Base-by-base conservation (phyloP, 2,888 invertebrate genomes). In the Callyntrura sp. region DNA sequence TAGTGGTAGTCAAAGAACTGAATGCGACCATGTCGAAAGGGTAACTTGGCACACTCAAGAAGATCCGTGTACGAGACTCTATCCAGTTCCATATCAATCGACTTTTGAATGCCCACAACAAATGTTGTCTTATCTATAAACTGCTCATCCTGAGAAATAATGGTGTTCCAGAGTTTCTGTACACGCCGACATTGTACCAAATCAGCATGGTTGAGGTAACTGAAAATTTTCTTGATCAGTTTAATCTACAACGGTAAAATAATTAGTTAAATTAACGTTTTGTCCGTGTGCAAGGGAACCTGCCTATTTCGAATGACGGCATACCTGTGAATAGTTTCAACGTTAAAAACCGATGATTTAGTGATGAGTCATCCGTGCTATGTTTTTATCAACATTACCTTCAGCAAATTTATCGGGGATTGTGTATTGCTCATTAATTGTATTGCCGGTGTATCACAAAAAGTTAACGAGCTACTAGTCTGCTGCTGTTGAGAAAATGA, bases 141-240 rank as follows among this genome's bases (percentile, higher is more conserved):
- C 0, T 8, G 9, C 0, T 43, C 25, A 12, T 57, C n/a, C 17
- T 28, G 12, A 9, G 83, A 84, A 65, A 91, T 89, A 0, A 78
- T 3, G 14, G 11, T 2, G 48, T 79, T 60, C 85, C 88, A 90
- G 4, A 14, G 48, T 20, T 11, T 17, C n/a, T 51, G 84, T 0
- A 90, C 90, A 0, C 76, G 17, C 12, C 91, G 88, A 35, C 90
- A 85, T 12, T 82, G 43, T 1, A 90, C n/a, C 11, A 90, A 60
- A 62, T 91, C 91, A 11, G 90, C 35, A 20, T 85, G 81, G 55
- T 90, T 91, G 6, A 91, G 12, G 51, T 70, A 90, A 0, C 51
- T 23, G 60, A 87, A 84, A 6, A 87, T 76, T 70, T 57, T 57
- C n/a, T 62, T 28, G 0, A 87, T 9, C n/a, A 35, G 3, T 57